Evolutionary conservation across 2,113 vertebrate genomes (phyloP).

Genomic region (Lycaon pictus): DNA sequence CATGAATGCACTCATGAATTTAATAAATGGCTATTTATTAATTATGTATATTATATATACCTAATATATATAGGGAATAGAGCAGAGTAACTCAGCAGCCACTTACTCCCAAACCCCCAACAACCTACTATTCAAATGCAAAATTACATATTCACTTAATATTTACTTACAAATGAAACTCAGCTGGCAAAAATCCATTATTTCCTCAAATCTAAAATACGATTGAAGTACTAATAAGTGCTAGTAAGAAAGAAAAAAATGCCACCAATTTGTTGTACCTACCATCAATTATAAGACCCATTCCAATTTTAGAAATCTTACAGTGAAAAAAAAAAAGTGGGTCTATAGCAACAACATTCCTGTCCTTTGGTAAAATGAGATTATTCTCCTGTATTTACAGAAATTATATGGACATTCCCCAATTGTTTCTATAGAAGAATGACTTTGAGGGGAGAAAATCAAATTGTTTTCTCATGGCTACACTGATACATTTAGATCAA

Average conservation of each 20-base stretch:
- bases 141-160: constrained; percentile 33
- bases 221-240: not conserved
- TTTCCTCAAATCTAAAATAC: constrained; percentile 51
- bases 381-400: not conserved
- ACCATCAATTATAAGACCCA: not conserved
- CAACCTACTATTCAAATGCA: not conserved
- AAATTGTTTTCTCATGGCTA: not conserved
- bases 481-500: not conserved
- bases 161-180: constrained; percentile 36
- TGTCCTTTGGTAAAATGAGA: constrained; percentile 9
- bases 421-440: not conserved
- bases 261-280: constrained; percentile 11
- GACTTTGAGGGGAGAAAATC: constrained; percentile 40
- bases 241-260: constrained; percentile 31
- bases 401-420: constrained; percentile 41
- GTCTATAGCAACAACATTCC: constrained; percentile 4
- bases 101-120: not conserved
- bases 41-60: not conserved
- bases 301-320: constrained; percentile 51
- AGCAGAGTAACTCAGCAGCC: not conserved
- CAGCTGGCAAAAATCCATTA: not conserved
- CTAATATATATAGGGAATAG: not conserved
- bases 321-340: not conserved
- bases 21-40: not conserved
- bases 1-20: not conserved